Evolutionary conservation across 2,888 invertebrate genomes (phyloP), one percentile per base, ranked within the genome.

Genomic region (Folsomia candida): DNA sequence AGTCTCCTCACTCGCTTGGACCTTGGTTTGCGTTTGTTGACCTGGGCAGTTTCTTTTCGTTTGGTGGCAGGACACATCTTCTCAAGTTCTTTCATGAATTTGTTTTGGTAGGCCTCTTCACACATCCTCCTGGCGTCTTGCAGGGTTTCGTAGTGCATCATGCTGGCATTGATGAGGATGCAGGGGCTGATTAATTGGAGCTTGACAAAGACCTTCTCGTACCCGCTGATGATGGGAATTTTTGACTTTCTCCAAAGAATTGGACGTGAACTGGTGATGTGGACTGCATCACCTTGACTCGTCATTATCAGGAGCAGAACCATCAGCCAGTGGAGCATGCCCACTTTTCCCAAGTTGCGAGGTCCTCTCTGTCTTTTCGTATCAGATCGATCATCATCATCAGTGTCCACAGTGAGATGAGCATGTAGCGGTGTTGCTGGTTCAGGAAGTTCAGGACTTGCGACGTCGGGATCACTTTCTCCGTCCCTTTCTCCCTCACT

Each of bases 51-150:
- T n/a, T n/a, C n/a, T n/a, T n/a, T n/a, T n/a, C n/a, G n/a, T n/a
- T n/a, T n/a, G n/a, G n/a, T n/a, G n/a, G n/a, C n/a, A 1, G 69
- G 63, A 20, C 69, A 69, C 24, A 69, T 57, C 3, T 63, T 37
- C 18, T 28, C 47, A 1, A 69, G 11, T 25, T 64, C 64, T 2
- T 24, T 25, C 1, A 64, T 11, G 24, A 69, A 69, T 4, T 18
- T 1, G 2, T 57, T 18, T 0, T 24, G 6, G 24, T 64, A 64
- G 9, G 58, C 6, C 0, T 2, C 25, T 9, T 64, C 20, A 24
- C 69, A 69, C 18, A 3, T 27, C 20, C 51, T 2, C 9, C 1
- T 64, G 3, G 57, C 69, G 4, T 1, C 1, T 3, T 24, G 11
- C 0, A 37, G 18, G 22, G 37, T 20, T 1, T 63, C 57, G 4